These are phyloP conservation scores for Amphipoea lucens DNA, from an alignment of 2,888 invertebrate species.

Conservation along the genomic window DNA sequence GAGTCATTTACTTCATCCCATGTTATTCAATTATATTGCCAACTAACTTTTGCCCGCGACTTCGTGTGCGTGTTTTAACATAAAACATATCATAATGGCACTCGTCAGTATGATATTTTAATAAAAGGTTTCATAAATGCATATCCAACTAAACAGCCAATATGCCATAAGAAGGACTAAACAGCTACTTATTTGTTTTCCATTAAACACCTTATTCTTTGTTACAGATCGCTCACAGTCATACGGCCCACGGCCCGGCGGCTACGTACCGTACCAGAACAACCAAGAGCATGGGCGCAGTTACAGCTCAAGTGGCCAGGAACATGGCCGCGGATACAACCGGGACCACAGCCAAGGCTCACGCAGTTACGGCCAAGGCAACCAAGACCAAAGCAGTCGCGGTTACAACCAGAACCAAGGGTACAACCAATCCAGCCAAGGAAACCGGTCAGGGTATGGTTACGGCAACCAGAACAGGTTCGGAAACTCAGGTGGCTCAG, in stretches of 20 bases:
- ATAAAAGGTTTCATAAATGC: not conserved
- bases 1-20: not conserved
- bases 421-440: slow-evolving; percentile 64
- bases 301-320: slow-evolving; percentile 45
- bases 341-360: slow-evolving; percentile 64
- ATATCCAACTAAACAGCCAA: not conserved
- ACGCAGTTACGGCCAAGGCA: slow-evolving; percentile 42
- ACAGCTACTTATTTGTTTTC: not conserved
- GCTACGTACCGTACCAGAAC: slow-evolving; percentile 75
- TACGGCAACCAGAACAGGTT: slow-evolving; percentile 59
- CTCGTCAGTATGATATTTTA: not conserved
- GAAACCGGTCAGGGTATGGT: slow-evolving; percentile 53
- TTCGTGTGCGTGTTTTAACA: not conserved
- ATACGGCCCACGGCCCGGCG: slow-evolving; percentile 82
- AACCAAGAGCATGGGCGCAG: slow-evolving; percentile 54
- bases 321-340: slow-evolving; percentile 41
- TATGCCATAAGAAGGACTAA: not conserved
- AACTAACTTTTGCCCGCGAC: not conserved
- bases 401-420: slow-evolving; percentile 65
- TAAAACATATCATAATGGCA: not conserved
- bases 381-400: slow-evolving; percentile 57
- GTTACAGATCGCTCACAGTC: slow-evolving; percentile 85
- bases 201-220: slow-evolving; percentile 60
- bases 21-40: not conserved
- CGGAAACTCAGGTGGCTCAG: slow-evolving; percentile 41